Conservation (phyloP, 2,888 invertebrate genomes). For the Dermolepida albohirtum region DNA sequence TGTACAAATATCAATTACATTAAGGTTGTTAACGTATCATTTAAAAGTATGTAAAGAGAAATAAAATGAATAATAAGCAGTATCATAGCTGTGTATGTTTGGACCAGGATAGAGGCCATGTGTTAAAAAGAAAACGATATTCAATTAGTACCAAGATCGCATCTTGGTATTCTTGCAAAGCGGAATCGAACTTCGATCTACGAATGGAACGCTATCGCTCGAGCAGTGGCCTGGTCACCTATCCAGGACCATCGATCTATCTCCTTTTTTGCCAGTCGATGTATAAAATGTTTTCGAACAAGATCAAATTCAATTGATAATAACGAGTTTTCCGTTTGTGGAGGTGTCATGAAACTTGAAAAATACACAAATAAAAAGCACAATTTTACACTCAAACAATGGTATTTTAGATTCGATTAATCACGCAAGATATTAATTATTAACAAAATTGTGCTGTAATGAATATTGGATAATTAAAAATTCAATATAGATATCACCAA, state of each 20-base stretch:
- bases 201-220: slow-evolving; percentile 1
- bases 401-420: no score
- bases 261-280: slow-evolving; percentile 12
- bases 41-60: slow-evolving; percentile 38
- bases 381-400: no score
- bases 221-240: slow-evolving; percentile 26
- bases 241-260: slow-evolving; percentile 9
- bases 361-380: no score
- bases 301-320: background rate
- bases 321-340: background rate
- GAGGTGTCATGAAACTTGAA: no score
- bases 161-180: slow-evolving; percentile 37
- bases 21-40: slow-evolving; percentile 53
- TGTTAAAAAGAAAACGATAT: slow-evolving; percentile 47
- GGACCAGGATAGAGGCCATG: slow-evolving; percentile 50
- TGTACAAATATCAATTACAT: slow-evolving; percentile 56
- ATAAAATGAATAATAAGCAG: slow-evolving; percentile 39
- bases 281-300: background rate
- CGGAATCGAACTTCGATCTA: background rate
- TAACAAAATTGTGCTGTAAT: no score
- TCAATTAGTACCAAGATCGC: slow-evolving; percentile 50
- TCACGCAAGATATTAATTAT: no score
- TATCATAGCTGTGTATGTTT: slow-evolving; percentile 49
- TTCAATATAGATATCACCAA: no score
- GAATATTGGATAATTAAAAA: no score